Evolutionary conservation across 2,888 invertebrate genomes (phyloP).

Genomic region (Hanleya hanleyi): DNA sequence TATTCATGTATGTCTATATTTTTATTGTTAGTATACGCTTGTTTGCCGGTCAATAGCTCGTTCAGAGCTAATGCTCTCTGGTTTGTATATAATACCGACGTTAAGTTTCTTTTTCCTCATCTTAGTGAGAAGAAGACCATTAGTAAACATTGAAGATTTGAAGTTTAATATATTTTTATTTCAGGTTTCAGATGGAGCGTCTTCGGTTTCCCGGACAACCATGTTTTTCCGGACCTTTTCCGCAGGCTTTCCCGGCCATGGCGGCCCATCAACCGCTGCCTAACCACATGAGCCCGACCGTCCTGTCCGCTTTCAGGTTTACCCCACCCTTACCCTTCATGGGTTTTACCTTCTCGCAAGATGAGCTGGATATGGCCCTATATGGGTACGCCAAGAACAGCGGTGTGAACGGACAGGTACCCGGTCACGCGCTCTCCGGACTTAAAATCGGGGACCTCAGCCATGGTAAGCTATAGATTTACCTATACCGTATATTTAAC

Average conservation of each 20-base stretch:
- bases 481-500: too few species aligned
- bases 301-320: not conserved
- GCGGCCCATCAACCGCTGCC: not conserved
- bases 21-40: too few species aligned
- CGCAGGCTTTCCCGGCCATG: not conserved
- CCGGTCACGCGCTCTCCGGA: slow-evolving; percentile 68
- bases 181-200: slow-evolving; percentile 17
- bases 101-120: too few species aligned
- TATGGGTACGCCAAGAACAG: slow-evolving; percentile 66
- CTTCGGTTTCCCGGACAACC: slow-evolving; percentile 10
- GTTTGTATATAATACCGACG: too few species aligned
- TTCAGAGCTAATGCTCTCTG: too few species aligned
- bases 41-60: too few species aligned
- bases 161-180: too few species aligned
- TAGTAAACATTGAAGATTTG: too few species aligned
- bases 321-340: slow-evolving; percentile 36
- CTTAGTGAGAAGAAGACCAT: too few species aligned
- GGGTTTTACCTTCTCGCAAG: slow-evolving; percentile 55
- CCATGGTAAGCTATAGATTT: slow-evolving; percentile 54
- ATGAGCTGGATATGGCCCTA: slow-evolving; percentile 68
- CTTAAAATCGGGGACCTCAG: slow-evolving; percentile 63
- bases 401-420: slow-evolving; percentile 42
- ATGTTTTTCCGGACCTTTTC: slow-evolving; percentile 17
- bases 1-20: too few species aligned
- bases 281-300: not conserved